These are phyloP conservation scores for Dreissena polymorpha DNA, from an alignment of 1,140 invertebrate genomes.

Conservation along the genomic window DNA sequence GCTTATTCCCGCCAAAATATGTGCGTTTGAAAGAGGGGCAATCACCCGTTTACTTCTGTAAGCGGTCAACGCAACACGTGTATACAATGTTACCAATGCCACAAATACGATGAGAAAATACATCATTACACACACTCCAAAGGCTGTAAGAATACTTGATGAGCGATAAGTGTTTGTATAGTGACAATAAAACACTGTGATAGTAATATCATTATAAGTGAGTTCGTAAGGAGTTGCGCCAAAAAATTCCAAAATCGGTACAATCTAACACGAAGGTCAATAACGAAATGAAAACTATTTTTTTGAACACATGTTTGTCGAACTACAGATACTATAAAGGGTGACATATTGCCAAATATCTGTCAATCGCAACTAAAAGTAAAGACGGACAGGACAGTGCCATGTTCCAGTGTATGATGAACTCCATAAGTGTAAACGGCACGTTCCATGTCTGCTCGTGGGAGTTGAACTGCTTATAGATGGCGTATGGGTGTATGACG, in stretches of 20 bases:
- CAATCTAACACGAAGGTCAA: slow-evolving; percentile 13
- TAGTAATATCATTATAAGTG: not conserved
- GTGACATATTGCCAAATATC: slow-evolving; percentile 52
- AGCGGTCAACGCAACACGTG: slow-evolving; percentile 46
- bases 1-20: slow-evolving; percentile 18
- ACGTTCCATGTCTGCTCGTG: slow-evolving; percentile 43
- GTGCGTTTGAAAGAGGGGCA: slow-evolving; percentile 27
- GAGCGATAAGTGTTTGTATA: slow-evolving; percentile 19
- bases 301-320: slow-evolving; percentile 23
- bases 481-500: slow-evolving; percentile 54
- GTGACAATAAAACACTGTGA: slow-evolving; percentile 40
- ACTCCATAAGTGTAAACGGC: slow-evolving; percentile 55
- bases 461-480: slow-evolving; percentile 49
- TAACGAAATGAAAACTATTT: not conserved
- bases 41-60: slow-evolving; percentile 11
- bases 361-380: slow-evolving; percentile 47
- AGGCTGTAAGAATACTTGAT: slow-evolving; percentile 15
- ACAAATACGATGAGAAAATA: slow-evolving; percentile 9
- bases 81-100: slow-evolving; percentile 30
- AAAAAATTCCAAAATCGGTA: slow-evolving; percentile 55
- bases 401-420: slow-evolving; percentile 41
- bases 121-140: slow-evolving; percentile 27
- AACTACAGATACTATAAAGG: slow-evolving; percentile 43
- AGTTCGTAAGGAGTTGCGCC: slow-evolving; percentile 19
- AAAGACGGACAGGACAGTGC: slow-evolving; percentile 21